Evolutionary conservation across 2,888 invertebrate species (phyloP).

Genomic region (Lepidonotus clava): DNA sequence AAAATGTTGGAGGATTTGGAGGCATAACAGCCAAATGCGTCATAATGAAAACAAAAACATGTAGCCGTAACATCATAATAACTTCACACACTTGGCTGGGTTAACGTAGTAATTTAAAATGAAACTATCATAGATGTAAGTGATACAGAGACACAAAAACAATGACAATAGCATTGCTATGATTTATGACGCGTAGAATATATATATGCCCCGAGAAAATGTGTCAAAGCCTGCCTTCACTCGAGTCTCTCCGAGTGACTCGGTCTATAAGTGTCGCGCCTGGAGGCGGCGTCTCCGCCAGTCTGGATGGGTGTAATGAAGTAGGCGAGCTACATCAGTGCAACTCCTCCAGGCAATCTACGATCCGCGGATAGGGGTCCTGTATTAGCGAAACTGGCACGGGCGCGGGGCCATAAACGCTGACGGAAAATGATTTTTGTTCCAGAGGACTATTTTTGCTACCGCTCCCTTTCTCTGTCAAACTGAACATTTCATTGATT

Average conservation of each 20-base stretch:
- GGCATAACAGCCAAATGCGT: too few relatives aligned
- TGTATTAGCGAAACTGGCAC: slow-evolving; percentile 6
- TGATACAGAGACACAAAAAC: too few relatives aligned
- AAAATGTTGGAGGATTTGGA: too few relatives aligned
- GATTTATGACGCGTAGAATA: slow-evolving; percentile 14
- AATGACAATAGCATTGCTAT: neutral
- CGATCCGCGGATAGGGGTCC: neutral
- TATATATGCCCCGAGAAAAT: slow-evolving; percentile 37
- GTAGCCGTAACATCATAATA: too few relatives aligned
- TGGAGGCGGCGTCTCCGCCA: slow-evolving; percentile 24
- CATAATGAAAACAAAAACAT: too few relatives aligned
- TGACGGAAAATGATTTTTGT: neutral
- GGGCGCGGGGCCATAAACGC: neutral
- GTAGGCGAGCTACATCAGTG: neutral
- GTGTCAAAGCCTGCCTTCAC: slow-evolving; percentile 18
- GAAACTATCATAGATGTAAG: too few relatives aligned
- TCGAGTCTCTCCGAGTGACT: slow-evolving; percentile 32
- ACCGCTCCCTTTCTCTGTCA: neutral
- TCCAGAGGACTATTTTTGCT: neutral
- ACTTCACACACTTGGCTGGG: too few relatives aligned
- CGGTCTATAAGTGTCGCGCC: slow-evolving; percentile 28
- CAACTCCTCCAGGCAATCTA: neutral
- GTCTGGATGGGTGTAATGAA: slow-evolving; percentile 44
- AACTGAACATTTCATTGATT: slow-evolving; percentile 17
- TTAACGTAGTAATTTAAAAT: too few relatives aligned